Conservation (phyloP, 2,113 vertebrate genomes). For the Apaloderma vittatum region DNA sequence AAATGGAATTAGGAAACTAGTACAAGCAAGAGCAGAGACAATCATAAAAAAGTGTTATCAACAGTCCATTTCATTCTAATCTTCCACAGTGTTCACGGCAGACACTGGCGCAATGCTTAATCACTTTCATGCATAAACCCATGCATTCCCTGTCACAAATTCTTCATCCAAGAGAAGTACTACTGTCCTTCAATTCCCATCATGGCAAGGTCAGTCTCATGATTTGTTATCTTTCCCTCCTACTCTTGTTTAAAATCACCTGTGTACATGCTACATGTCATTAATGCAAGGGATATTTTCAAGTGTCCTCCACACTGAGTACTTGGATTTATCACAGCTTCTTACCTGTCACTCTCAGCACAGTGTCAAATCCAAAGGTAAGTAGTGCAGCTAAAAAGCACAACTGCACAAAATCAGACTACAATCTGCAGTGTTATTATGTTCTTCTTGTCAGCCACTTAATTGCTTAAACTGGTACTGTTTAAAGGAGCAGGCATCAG, state of each 20-base stretch:
- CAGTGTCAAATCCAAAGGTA: slow-evolving; percentile 5
- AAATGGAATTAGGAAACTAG: background rate
- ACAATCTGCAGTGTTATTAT: background rate
- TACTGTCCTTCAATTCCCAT: background rate
- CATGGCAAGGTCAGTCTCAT: background rate
- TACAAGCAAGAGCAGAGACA: background rate
- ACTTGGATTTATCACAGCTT: background rate
- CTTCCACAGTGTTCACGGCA: background rate
- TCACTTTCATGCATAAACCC: background rate
- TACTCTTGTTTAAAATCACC: background rate
- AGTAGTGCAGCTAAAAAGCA: background rate
- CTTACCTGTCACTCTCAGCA: slow-evolving; percentile 54
- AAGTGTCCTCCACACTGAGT: background rate
- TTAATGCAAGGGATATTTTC: background rate
- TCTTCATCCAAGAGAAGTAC: background rate
- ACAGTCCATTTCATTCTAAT: background rate
- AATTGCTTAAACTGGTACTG: background rate
- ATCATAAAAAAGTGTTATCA: background rate
- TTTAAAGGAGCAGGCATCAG: background rate
- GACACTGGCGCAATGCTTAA: background rate
- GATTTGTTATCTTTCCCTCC: background rate
- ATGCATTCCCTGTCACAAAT: background rate
- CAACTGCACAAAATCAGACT: background rate
- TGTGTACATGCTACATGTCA: background rate
- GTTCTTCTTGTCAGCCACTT: background rate